phyloP scores from a whole-genome alignment of 1,140 invertebrate genomes.

The Calephelis nemesis region DNA sequence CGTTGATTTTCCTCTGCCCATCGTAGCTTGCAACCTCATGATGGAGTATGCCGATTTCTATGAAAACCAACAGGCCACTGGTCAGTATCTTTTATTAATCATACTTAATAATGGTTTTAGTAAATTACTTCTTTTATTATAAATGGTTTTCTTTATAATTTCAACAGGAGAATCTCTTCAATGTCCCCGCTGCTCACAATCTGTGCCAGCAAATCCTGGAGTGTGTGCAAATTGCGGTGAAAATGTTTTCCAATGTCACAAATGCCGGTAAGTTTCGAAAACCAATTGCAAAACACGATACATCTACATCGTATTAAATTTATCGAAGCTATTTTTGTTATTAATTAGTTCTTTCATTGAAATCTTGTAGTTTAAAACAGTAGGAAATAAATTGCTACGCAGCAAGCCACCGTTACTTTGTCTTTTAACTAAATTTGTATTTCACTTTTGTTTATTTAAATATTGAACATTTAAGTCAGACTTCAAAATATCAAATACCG shows the following conservation, averaged over 20 bases:
- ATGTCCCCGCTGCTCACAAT: constrained; percentile 97
- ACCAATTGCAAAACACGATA: neutral
- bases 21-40: constrained; percentile 99
- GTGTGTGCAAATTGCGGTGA: constrained; percentile 99
- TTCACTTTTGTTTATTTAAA: too few relatives aligned
- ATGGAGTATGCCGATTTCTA: constrained; percentile 99
- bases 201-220: constrained; percentile 97
- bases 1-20: constrained; percentile 97
- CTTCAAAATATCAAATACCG: too few relatives aligned
- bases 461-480: too few relatives aligned
- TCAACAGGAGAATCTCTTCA: constrained; percentile 93
- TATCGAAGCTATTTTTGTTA: neutral
- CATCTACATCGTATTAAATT: too few relatives aligned
- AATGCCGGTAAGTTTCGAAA: constrained; percentile 86
- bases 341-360: neutral
- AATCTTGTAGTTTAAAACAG: too few relatives aligned
- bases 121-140: neutral
- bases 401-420: too few relatives aligned
- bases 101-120: constrained; percentile 11
- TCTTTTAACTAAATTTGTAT: too few relatives aligned
- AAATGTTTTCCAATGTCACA: constrained; percentile 99
- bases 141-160: constrained; percentile 17
- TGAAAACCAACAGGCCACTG: constrained; percentile 89
- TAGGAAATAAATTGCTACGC: too few relatives aligned
- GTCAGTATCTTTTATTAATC: constrained; percentile 36